Base-by-base conservation (phyloP, 2,797 vertebrate genomes). In the Aphelocoma californica region DNA sequence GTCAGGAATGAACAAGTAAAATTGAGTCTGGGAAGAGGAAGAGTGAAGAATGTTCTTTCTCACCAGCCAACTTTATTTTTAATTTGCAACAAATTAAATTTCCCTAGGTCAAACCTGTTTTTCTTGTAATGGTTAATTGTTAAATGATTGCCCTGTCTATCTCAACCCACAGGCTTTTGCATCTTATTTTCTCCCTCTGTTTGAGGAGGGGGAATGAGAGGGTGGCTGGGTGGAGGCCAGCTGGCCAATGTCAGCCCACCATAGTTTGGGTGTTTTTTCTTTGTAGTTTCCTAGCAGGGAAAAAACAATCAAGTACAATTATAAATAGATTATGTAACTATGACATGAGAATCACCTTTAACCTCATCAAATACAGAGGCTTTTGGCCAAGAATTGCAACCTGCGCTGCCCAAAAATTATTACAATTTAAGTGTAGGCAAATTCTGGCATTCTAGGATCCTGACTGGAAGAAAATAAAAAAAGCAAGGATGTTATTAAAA, bases 191-290 rank as follows among this genome's bases (percentile, higher is more conserved):
- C 25, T 81, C 7, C 13, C 42, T 34, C 17, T 34, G 10, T 48
- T 61, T 60, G 28, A 80, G 48, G 57, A 62, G 6, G 1, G 26
- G 17, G 9, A 62, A 17, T 31, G 54, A 51, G 12, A 42, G 12
- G 40, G 7, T 12, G 20, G 7, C 31, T 74, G 34, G 2, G 21
- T 56, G 21, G 54, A 9, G 66, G 20, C 11, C 71, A 81, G 36
- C 3, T 4, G 2, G 40, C 7, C 69, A 34, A 16, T 1, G 0
- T 31, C 16, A 81, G 21, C 42, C 42, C 12, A 32, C 8, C 31
- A 51, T 3, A 38, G 4, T 36, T 57, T 64, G 50, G 16, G 42
- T 42, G n/a, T n/a, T n/a, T n/a, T 75, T 93, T 72, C 36, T 58
- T 26, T 64, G 21, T 62, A 36, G 24, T 50, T 64, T 93, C 18